Percentiles rank a stretch among this genome's conserved stretches.
These are phyloP conservation scores for Piezodorus guildinii DNA, from an alignment of 1,140 invertebrate genomes.

Conservation along the genomic window DNA sequence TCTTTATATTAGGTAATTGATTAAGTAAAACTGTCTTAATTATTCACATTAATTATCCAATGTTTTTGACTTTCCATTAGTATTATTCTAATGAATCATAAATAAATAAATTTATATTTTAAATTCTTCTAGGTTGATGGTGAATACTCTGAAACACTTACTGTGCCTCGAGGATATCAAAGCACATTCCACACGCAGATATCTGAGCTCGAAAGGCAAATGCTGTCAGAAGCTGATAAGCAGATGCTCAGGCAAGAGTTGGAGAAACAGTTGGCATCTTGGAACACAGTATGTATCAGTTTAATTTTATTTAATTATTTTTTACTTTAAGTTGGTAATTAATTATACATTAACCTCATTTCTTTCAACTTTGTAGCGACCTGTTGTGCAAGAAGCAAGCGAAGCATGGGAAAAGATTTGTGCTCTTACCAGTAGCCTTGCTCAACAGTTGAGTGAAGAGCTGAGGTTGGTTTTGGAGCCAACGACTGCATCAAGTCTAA, in stretches of 20 bases:
- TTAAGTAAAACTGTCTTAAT: too few species aligned
- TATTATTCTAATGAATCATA: too few species aligned
- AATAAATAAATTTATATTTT: too few species aligned
- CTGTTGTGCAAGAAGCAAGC: slow-evolving; percentile 39
- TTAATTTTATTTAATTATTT: not conserved
- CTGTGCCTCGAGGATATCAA: slow-evolving; percentile 52
- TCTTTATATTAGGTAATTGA: too few species aligned
- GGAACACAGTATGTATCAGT: slow-evolving; percentile 34
- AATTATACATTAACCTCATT: too few species aligned
- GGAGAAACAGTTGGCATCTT: slow-evolving; percentile 42
- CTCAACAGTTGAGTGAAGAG: slow-evolving; percentile 87
- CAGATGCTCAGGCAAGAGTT: slow-evolving; percentile 36
- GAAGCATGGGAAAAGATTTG: slow-evolving; percentile 44
- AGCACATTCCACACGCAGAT: slow-evolving; percentile 54
- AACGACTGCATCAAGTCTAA: slow-evolving; percentile 78
- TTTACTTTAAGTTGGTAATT: not conserved
- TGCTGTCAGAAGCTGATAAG: slow-evolving; percentile 7
- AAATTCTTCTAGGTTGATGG: slow-evolving; percentile 48
- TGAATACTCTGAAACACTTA: slow-evolving; percentile 53
- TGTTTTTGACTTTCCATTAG: too few species aligned
- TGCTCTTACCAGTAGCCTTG: slow-evolving; percentile 49
- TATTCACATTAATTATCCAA: too few species aligned
- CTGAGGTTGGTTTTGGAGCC: slow-evolving; percentile 89
- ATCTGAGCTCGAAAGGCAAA: slow-evolving; percentile 23
- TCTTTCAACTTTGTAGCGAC: slow-evolving; percentile 29